Evolutionary conservation across 2,797 vertebrate genomes (phyloP).

Genomic region (Enteromius thamalakanensis): DNA sequence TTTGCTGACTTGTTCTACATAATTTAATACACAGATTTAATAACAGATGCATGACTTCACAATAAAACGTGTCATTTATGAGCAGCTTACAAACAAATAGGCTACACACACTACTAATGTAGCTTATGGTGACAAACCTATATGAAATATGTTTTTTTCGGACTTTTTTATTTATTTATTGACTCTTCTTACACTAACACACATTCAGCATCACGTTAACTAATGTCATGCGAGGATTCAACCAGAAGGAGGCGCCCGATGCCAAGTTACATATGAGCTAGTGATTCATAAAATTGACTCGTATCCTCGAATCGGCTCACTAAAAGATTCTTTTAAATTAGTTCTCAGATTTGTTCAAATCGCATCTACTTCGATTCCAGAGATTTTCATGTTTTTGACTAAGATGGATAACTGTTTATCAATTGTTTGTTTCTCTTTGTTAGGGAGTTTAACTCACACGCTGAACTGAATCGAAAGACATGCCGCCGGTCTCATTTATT

Average conservation of each 20-base stretch:
- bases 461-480: background rate
- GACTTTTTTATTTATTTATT: too few relatives aligned
- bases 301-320: background rate
- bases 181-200: background rate
- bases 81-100: background rate
- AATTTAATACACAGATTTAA: background rate
- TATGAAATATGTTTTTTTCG: too few relatives aligned
- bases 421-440: background rate
- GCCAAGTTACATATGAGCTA: background rate
- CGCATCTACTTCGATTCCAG: background rate
- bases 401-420: background rate
- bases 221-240: background rate
- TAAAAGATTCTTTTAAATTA: background rate
- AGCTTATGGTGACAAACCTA: background rate
- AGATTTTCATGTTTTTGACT: background rate
- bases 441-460: background rate
- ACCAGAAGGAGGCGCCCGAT: slow-evolving; percentile 37
- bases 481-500: too few relatives aligned
- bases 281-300: background rate
- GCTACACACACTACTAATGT: background rate
- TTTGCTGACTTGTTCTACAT: background rate
- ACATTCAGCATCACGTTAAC: background rate
- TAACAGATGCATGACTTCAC: background rate
- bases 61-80: background rate
- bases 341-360: background rate